These are phyloP conservation scores for Arenaria interpres DNA, from an alignment of 2,113 vertebrate species.

Conservation along the genomic window DNA sequence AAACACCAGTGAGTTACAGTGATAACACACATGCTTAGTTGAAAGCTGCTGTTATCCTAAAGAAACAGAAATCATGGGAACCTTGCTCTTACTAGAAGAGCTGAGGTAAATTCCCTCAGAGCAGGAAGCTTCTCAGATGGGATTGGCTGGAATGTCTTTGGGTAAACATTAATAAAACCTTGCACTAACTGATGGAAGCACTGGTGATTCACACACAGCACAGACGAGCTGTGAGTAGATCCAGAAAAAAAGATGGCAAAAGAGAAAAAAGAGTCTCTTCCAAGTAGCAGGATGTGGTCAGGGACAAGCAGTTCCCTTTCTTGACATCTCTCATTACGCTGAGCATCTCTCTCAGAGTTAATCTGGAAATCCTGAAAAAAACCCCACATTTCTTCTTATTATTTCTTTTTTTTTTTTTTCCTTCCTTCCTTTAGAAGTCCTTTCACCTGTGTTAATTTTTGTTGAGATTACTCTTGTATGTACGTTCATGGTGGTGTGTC, in stretches of 20 bases:
- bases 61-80: neutral
- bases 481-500: neutral
- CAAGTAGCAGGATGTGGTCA: neutral
- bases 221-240: neutral
- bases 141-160: neutral
- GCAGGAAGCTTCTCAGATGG: neutral
- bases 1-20: neutral
- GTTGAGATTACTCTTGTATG: neutral
- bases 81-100: neutral
- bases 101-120: neutral
- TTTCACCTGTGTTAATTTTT: neutral
- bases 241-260: neutral
- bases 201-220: neutral
- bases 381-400: rapidly evolving
- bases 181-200: neutral
- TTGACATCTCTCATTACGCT: neutral
- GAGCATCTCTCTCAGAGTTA: neutral
- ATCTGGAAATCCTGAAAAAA: neutral
- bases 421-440: neutral
- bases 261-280: neutral
- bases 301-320: neutral
- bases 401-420: neutral
- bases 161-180: neutral
- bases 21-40: neutral
- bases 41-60: neutral